Evolutionary conservation across 2,888 invertebrate species (phyloP).

Genomic region (Carabus problematicus): DNA sequence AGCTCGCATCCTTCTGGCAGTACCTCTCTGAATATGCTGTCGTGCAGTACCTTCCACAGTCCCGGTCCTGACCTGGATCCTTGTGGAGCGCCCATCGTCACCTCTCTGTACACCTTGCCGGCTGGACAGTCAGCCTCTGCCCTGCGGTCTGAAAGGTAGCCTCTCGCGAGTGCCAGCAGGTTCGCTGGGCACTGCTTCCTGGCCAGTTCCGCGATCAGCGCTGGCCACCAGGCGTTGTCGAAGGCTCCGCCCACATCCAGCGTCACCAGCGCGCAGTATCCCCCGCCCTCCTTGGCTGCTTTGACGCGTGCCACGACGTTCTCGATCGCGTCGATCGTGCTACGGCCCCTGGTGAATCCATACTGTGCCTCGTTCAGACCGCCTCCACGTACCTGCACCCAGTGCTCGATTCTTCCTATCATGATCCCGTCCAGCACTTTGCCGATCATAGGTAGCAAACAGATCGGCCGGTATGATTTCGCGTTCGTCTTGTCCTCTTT

Average conservation of each 20-base stretch:
- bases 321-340: constrained; percentile 35
- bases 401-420: constrained; percentile 20
- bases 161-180: constrained; percentile 11
- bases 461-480: constrained; percentile 39
- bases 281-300: constrained; percentile 17
- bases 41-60: too few species aligned
- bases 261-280: constrained; percentile 42
- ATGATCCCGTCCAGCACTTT: constrained; percentile 30
- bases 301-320: not conserved
- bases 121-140: not conserved
- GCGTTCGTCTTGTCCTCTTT: constrained; percentile 41
- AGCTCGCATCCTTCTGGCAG: constrained; percentile 32
- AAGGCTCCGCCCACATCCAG: constrained; percentile 48
- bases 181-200: constrained; percentile 43
- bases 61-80: constrained; percentile 38
- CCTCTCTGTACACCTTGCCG: constrained; percentile 3
- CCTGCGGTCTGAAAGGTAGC: constrained; percentile 12
- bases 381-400: not conserved
- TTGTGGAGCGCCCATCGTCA: constrained; percentile 35
- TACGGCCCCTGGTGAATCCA: constrained; percentile 26
- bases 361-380: constrained; percentile 21
- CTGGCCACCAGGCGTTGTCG: constrained; percentile 51
- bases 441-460: constrained; percentile 32
- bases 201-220: constrained; percentile 39
- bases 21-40: constrained; percentile 12